Evolutionary conservation across 2,888 invertebrate species (phyloP).

Genomic region (Ochropacha duplaris): DNA sequence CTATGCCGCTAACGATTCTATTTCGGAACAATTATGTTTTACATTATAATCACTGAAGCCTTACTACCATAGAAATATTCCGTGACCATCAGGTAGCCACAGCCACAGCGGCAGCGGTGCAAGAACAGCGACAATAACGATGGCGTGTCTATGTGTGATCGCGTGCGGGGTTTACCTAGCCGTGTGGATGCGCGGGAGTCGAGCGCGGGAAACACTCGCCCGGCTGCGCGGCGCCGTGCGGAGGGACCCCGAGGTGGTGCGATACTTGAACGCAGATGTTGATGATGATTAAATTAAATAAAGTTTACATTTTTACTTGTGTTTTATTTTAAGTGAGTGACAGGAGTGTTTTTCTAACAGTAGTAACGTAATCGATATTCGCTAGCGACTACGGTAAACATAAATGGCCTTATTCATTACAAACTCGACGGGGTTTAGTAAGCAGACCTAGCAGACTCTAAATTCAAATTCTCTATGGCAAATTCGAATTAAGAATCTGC

Average conservation of each 20-base stretch:
- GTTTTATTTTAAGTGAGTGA: neutral
- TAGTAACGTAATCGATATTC: no score
- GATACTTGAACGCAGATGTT: constrained; percentile 56
- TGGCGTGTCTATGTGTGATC: constrained; percentile 30
- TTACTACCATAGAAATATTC: no score
- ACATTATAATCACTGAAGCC: no score
- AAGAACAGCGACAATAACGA: constrained; percentile 35
- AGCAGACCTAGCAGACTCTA: no score
- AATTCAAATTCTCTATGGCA: no score
- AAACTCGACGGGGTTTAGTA: no score
- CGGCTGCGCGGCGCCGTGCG: constrained; percentile 43
- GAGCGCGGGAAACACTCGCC: constrained; percentile 39
- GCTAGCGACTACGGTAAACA: no score
- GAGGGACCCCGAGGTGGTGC: constrained; percentile 64
- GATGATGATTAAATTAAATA: constrained; percentile 53
- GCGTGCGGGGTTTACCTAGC: constrained; percentile 25
- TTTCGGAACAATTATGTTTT: no score
- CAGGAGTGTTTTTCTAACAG: no score
- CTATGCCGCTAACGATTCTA: no score
- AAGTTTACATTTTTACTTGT: neutral
- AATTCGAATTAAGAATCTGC: no score
- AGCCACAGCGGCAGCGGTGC: constrained; percentile 35
- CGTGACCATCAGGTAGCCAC: constrained; percentile 31
- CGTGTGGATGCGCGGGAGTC: constrained; percentile 29
- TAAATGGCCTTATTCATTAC: no score